Percentiles rank a stretch among this genome's conserved stretches.
phyloP scores from a whole-genome alignment of 1,140 invertebrate genomes.

The Leptinotarsa defecta region DNA sequence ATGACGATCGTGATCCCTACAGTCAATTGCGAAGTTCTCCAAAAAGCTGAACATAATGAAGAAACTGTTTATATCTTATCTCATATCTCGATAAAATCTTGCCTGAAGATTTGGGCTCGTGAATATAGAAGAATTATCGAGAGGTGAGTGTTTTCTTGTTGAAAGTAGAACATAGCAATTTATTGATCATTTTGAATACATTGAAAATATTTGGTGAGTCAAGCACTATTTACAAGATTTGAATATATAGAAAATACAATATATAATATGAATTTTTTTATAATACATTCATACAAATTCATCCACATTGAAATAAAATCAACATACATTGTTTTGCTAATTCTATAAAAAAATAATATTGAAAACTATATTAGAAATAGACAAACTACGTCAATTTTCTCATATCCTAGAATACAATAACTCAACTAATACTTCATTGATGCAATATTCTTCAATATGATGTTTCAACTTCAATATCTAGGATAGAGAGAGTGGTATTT shows the following conservation, averaged over 20 bases:
- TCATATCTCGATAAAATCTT: slow-evolving; percentile 71
- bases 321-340: too few species aligned
- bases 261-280: too few species aligned
- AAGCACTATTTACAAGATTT: background rate
- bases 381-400: too few species aligned
- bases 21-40: slow-evolving; percentile 72
- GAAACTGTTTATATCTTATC: slow-evolving; percentile 83
- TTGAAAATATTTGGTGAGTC: background rate
- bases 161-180: background rate
- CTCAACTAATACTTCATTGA: too few species aligned
- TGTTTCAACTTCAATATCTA: too few species aligned
- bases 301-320: too few species aligned
- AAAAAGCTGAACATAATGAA: slow-evolving; percentile 68
- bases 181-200: background rate
- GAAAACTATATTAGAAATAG: too few species aligned
- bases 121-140: slow-evolving; percentile 67
- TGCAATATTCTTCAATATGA: too few species aligned
- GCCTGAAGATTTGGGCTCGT: slow-evolving; percentile 73
- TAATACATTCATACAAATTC: too few species aligned
- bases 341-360: too few species aligned
- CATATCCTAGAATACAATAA: too few species aligned
- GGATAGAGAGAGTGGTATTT: too few species aligned
- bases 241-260: background rate
- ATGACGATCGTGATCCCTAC: slow-evolving; percentile 65
- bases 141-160: slow-evolving; percentile 29